These are phyloP conservation scores for Stegana nigrithorax DNA, from an alignment of 2,888 invertebrate genomes.

Conservation along the genomic window DNA sequence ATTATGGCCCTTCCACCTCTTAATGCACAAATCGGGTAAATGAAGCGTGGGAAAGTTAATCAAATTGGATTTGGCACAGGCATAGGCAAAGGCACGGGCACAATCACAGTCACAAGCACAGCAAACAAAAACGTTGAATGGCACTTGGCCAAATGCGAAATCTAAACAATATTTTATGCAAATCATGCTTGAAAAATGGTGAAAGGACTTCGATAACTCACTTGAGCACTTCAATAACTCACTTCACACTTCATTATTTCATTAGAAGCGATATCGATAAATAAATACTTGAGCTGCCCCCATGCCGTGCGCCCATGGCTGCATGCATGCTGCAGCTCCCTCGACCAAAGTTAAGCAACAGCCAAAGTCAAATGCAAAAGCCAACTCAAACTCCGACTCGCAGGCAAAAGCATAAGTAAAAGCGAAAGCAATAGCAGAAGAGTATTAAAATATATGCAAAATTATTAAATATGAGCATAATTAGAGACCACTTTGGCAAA, in stretches of 20 bases:
- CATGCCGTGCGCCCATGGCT: not conserved
- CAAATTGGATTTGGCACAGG: constrained; percentile 35
- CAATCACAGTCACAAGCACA: not conserved
- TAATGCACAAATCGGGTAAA: constrained; percentile 58
- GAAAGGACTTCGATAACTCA: constrained; percentile 41
- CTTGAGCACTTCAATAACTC: constrained; percentile 62
- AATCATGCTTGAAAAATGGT: constrained; percentile 40
- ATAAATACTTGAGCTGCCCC: not conserved
- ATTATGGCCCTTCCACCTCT: too few species aligned
- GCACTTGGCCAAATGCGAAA: constrained; percentile 37
- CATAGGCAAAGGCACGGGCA: not conserved
- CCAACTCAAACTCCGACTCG: too few species aligned
- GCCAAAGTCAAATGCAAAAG: too few species aligned
- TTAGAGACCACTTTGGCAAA: constrained; percentile 60
- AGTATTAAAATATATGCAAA: constrained; percentile 34
- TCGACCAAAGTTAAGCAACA: too few species aligned
- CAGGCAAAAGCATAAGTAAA: too few species aligned
- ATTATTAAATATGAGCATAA: constrained; percentile 55
- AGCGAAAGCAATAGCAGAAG: too few species aligned
- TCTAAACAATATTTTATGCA: constrained; percentile 55
- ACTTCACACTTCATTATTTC: constrained; percentile 60
- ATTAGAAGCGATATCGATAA: constrained; percentile 11
- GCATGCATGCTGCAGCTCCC: too few species aligned
- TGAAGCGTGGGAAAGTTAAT: constrained; percentile 58
- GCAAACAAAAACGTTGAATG: not conserved